phyloP scores from a whole-genome alignment of 2,113 vertebrate genomes.

The Pluvianellus socialis region DNA sequence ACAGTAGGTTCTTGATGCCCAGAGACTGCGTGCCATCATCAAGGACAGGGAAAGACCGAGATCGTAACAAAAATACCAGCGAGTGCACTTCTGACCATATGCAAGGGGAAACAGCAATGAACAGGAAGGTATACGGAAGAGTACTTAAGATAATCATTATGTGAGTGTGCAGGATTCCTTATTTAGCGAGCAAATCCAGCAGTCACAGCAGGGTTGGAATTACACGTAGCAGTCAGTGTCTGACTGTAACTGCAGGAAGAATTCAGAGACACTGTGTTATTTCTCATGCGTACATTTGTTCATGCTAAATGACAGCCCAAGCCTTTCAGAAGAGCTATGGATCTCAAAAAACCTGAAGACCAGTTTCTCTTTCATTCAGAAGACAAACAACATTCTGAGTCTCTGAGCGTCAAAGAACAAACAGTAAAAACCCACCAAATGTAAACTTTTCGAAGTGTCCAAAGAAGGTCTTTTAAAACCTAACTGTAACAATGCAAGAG shows the following conservation, averaged over 20 bases:
- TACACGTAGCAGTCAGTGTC: background rate
- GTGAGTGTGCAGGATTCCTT: background rate
- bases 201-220: background rate
- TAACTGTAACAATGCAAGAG: background rate
- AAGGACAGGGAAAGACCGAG: background rate
- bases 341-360: background rate
- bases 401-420: background rate
- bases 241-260: background rate
- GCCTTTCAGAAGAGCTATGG: background rate
- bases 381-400: background rate
- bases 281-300: background rate
- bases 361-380: background rate
- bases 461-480: background rate
- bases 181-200: background rate
- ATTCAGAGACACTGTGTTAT: background rate
- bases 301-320: background rate
- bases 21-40: background rate
- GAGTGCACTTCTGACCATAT: background rate
- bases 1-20: background rate
- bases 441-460: background rate
- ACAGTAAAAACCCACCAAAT: background rate
- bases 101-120: background rate
- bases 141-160: background rate
- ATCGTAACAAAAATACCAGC: background rate
- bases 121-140: background rate